Conservation (phyloP, 2,888 invertebrate genomes). For the Morinoia aosen region DNA sequence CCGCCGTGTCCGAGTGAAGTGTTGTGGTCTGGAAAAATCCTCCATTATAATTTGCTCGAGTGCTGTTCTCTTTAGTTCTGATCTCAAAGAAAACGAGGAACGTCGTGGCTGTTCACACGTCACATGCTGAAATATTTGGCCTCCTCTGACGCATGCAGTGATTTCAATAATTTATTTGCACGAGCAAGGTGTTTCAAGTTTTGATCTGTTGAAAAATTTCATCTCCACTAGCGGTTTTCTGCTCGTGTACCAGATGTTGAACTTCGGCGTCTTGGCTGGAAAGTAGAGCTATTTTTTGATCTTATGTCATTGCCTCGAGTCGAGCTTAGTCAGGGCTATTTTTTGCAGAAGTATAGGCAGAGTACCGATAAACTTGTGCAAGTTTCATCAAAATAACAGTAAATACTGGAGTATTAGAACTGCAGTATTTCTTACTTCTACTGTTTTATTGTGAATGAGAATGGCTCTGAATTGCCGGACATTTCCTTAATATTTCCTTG, state of each 20-base stretch:
- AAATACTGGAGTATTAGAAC: neutral
- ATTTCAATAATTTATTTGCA: neutral
- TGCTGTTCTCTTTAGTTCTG: neutral
- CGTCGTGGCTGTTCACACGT: neutral
- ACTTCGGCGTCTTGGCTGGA: neutral
- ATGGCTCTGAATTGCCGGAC: neutral
- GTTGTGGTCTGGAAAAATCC: neutral
- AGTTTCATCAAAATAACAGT: too few relatives aligned
- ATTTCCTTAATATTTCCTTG: neutral
- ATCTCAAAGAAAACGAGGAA: neutral
- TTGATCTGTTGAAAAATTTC: neutral
- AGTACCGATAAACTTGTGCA: too few relatives aligned
- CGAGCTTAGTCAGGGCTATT: neutral
- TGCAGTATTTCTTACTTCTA: neutral
- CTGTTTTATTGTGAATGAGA: neutral
- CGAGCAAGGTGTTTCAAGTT: neutral
- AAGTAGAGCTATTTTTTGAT: neutral
- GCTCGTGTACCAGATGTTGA: neutral
- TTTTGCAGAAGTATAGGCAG: neutral
- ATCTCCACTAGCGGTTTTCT: neutral
- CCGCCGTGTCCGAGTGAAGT: neutral
- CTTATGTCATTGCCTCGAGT: neutral
- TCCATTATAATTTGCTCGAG: slow-evolving; percentile 24
- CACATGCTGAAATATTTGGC: neutral
- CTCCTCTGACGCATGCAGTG: neutral